Evolutionary conservation across 2,113 vertebrate species (phyloP).

Genomic region (Nothocercus nigrocapillus): DNA sequence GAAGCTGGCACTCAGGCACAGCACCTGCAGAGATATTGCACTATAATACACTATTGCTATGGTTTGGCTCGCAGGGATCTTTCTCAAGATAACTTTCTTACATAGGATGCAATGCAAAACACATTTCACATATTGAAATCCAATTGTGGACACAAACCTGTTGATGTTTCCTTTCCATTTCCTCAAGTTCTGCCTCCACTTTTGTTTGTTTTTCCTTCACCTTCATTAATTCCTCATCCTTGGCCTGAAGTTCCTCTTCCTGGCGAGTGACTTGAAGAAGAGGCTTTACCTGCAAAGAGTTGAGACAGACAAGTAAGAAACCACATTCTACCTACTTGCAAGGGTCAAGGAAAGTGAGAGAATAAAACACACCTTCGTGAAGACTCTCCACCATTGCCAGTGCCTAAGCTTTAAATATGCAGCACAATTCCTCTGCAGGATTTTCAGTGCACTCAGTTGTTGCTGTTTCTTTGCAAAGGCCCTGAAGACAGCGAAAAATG

Average conservation of each 20-base stretch:
- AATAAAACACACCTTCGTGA: slow-evolving; percentile 87
- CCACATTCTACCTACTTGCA: background rate
- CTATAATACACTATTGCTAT: background rate
- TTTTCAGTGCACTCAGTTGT: slow-evolving; percentile 95
- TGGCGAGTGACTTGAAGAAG: slow-evolving; percentile 97
- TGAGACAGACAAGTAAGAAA: background rate
- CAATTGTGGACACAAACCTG: slow-evolving; percentile 81
- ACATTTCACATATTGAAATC: background rate
- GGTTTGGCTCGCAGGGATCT: background rate
- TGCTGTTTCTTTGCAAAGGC: slow-evolving; percentile 98
- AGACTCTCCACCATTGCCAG: slow-evolving; percentile 99
- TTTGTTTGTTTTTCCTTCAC: slow-evolving; percentile 96
- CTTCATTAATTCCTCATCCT: slow-evolving; percentile 95
- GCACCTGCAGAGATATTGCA: background rate
- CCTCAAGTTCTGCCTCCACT: slow-evolving; percentile 93
- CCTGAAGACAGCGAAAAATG: slow-evolving; percentile 66
- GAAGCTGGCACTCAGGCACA: background rate
- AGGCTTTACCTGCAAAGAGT: slow-evolving; percentile 90
- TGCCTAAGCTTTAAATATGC: slow-evolving; percentile 95
- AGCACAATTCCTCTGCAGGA: slow-evolving; percentile 97
- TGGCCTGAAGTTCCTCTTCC: slow-evolving; percentile 96
- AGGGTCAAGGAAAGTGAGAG: background rate
- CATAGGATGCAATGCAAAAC: background rate
- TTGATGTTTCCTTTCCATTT: slow-evolving; percentile 96
- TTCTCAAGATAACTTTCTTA: rapidly evolving